Evolutionary conservation across 2,113 vertebrate genomes (phyloP), one percentile per base, ranked within the genome.

Genomic region (Lucifuga dentata): DNA sequence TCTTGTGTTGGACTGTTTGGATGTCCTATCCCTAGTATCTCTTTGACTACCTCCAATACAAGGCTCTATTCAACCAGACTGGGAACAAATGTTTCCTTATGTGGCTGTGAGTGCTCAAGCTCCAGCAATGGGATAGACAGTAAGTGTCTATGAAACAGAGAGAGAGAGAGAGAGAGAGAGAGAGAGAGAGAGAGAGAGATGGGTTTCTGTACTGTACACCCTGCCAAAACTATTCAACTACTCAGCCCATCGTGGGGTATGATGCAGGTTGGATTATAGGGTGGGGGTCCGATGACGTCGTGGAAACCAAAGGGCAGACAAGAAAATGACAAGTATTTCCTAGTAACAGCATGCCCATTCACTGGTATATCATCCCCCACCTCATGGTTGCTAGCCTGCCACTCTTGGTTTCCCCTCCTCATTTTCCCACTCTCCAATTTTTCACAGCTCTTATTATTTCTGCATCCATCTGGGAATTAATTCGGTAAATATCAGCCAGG

Each of bases 61-160:
- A 95, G 94, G 94, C 94, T 90, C 95, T 83, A 95, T 96, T 96
- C 93, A 97, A 92, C 89, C 90, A 86, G 82, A 77, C 84, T 67
- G 88, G 91, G 94, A 96, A 97, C 95, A 97, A 98, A 95, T 84
- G 93, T 86, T 94, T 95, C 95, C 95, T 96, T 96, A 96, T 96
- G 93, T 88, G 58, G 92, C 89, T 91, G 91, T 86, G 77, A 78
- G 83, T 88, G 84, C 69, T 50, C 73, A 17, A 88, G 76, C 84
- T 73, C 86, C 65, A 88, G 76, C 15, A 43, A 89, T 89, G 80
- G 90, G 72, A 73, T 65, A 88, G 83, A 83, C 20, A 88, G 86
- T 86, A 86, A 77, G 75, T 59, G 71, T 57, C 60, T 65, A 85
- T 86, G 85, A 89, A 73, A 75, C 52, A 8, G 5, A 73, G 53